A percentile compares a stretch with the other conserved stretches of the same genome.
Conservation (phyloP, 1,140 invertebrate species). For the Drosophila subpulchrella region DNA sequence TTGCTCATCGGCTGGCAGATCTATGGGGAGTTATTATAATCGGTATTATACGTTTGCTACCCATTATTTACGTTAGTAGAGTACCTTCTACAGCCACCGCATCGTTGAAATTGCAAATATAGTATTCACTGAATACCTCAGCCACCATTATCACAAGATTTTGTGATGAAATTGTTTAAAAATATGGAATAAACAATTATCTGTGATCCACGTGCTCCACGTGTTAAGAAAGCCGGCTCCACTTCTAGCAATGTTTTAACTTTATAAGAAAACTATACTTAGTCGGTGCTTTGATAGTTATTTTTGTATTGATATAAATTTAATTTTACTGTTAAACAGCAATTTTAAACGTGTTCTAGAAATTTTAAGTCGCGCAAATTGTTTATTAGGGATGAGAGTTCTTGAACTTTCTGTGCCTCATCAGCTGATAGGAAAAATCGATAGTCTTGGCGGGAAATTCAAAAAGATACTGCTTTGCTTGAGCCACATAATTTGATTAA, state of each 20-base stretch:
- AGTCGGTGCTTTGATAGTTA: too few relatives aligned
- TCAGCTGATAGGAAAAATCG: slow-evolving; percentile 4
- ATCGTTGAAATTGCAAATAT: slow-evolving; percentile 69
- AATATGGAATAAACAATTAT: slow-evolving; percentile 16
- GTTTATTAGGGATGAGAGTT: slow-evolving; percentile 17
- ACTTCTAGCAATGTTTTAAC: rapidly evolving
- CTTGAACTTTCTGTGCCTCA: neutral
- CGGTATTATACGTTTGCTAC: neutral
- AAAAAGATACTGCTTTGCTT: neutral
- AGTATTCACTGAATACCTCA: slow-evolving; percentile 56
- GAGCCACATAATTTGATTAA: too few relatives aligned
- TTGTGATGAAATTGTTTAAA: slow-evolving; percentile 11
- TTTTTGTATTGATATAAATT: neutral
- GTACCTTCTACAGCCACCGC: slow-evolving; percentile 40
- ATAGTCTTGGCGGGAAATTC: neutral
- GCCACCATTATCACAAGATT: slow-evolving; percentile 46
- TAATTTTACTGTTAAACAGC: neutral
- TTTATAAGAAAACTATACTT: neutral
- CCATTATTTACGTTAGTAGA: neutral
- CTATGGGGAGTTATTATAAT: neutral
- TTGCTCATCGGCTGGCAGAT: slow-evolving; percentile 37
- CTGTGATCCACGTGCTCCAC: slow-evolving; percentile 20
- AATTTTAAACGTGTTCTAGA: neutral
- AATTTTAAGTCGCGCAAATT: neutral
- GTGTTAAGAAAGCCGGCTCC: slow-evolving; percentile 5